Conservation (phyloP, 2,113 vertebrate genomes). For the Macrotus californicus region DNA sequence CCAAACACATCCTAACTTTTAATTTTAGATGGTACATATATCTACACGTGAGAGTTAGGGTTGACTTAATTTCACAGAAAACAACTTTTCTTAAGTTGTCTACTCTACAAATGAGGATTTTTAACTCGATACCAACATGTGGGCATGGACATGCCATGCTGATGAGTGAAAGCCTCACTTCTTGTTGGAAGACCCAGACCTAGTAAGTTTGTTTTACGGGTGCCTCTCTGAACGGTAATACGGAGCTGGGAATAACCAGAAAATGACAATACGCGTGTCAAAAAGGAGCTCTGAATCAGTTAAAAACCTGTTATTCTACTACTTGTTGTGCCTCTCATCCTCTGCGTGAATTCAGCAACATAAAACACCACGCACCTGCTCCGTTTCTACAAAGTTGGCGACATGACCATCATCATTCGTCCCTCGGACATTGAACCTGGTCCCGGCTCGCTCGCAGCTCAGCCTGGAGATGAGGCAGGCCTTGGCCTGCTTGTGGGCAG, state of each 20-base stretch:
- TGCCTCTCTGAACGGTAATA: background rate
- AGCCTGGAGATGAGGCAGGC: slow-evolving; percentile 96
- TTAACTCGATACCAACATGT: background rate
- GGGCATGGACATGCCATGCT: background rate
- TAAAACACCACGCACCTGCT: slow-evolving; percentile 84
- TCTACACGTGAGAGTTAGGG: background rate
- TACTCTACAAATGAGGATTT: background rate
- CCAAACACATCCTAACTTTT: background rate
- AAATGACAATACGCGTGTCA: background rate
- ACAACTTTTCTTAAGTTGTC: background rate
- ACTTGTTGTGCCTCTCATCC: background rate
- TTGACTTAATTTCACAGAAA: background rate
- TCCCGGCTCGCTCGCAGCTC: slow-evolving; percentile 96
- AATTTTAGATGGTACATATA: background rate
- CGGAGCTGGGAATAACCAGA: background rate
- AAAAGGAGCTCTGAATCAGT: background rate
- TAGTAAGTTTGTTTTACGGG: background rate
- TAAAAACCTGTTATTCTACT: background rate
- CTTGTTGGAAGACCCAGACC: background rate
- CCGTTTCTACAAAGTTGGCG: slow-evolving; percentile 98
- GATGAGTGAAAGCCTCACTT: background rate
- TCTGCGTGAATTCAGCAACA: background rate
- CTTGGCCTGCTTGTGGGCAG: slow-evolving; percentile 97
- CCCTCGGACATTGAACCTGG: slow-evolving; percentile 96
- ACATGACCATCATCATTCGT: slow-evolving; percentile 97